These are phyloP conservation scores for Eilema sororculum DNA, from an alignment of 2,888 invertebrate species.

Conservation along the genomic window DNA sequence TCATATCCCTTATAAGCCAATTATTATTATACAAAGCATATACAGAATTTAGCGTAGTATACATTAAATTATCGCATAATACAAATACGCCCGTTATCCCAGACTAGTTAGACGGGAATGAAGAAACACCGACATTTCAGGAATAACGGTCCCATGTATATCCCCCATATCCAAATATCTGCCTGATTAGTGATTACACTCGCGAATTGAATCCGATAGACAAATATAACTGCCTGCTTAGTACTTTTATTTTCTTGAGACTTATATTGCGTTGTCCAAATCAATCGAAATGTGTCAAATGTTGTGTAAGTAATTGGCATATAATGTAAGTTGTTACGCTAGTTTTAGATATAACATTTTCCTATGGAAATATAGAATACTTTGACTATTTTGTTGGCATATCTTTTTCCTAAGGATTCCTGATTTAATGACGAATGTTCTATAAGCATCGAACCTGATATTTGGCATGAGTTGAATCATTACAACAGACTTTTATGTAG, in stretches of 20 bases:
- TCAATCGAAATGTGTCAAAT: conserved; percentile 30
- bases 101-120: not conserved
- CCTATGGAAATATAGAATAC: conserved; percentile 69
- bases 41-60: not conserved
- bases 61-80: not conserved
- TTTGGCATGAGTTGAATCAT: conserved; percentile 1
- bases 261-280: conserved; percentile 46
- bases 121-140: too few relatives aligned
- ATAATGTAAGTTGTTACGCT: conserved; percentile 65
- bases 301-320: conserved; percentile 42
- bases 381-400: conserved; percentile 48
- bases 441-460: conserved; percentile 14
- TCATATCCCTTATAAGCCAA: not conserved
- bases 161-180: too few relatives aligned
- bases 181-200: conserved; percentile 37
- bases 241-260: conserved; percentile 44
- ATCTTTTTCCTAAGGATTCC: conserved; percentile 25
- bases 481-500: conserved; percentile 5
- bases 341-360: conserved; percentile 70
- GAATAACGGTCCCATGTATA: too few relatives aligned
- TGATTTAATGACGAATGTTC: conserved; percentile 41
- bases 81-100: not conserved
- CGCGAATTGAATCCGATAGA: not conserved
- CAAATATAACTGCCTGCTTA: too few relatives aligned
- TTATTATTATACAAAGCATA: not conserved